A percentile compares a stretch with the other conserved stretches of the same genome.
Conservation (phyloP, 2,888 invertebrate genomes). For the Drosophila recens region DNA sequence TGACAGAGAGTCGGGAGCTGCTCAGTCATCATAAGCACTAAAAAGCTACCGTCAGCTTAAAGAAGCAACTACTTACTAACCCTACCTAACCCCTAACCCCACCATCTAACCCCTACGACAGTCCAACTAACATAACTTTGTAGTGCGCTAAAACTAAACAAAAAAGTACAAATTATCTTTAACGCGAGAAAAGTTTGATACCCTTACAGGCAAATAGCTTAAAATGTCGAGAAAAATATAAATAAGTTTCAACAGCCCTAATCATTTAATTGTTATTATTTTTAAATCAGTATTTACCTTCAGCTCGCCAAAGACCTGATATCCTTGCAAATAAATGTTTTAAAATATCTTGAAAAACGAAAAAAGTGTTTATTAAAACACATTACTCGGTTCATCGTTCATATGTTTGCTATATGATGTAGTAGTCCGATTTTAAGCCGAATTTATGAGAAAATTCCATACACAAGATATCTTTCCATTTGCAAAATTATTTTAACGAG, state of each 20-base stretch:
- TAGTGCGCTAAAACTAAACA: constrained; percentile 46
- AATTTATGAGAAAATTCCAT: no score
- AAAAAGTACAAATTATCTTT: neutral
- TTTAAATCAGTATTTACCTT: no score
- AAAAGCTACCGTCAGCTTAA: constrained; percentile 42
- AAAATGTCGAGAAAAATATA: neutral
- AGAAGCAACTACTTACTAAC: constrained; percentile 12
- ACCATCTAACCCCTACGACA: neutral
- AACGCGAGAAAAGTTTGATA: no score
- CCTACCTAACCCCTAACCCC: no score
- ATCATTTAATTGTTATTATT: no score
- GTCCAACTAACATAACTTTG: constrained; percentile 27
- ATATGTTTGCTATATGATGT: no score
- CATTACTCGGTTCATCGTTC: no score
- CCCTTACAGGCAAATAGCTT: neutral
- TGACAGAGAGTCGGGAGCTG: neutral
- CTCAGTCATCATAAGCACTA: constrained; percentile 52
- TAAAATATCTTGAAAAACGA: neutral
- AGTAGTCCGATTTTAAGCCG: no score
- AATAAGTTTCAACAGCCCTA: no score
- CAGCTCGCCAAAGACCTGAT: neutral
- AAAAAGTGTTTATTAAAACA: neutral
- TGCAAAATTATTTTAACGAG: no score
- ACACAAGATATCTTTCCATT: no score
- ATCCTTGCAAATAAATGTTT: no score